These are phyloP conservation scores for Melinaea menophilus DNA, from an alignment of 2,888 invertebrate genomes.

Conservation along the genomic window DNA sequence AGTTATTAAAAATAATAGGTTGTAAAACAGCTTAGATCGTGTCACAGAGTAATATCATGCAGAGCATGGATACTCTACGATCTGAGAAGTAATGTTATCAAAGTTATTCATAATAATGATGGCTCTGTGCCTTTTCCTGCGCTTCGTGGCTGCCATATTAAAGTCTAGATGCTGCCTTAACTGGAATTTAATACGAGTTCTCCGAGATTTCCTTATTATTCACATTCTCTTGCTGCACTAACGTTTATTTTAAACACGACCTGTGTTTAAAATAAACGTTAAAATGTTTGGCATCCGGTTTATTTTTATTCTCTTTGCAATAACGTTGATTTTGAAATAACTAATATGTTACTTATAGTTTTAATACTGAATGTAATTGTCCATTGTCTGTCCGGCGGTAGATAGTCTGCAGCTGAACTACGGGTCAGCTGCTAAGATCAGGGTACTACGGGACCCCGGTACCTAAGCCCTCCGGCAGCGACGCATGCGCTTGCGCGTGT, in stretches of 20 bases:
- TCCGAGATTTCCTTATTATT: conserved; percentile 40
- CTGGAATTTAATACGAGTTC: conserved; percentile 40
- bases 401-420: too few relatives aligned
- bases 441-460: too few relatives aligned
- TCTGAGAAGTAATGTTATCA: conserved; percentile 36
- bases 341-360: not conserved
- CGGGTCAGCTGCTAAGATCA: too few relatives aligned
- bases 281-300: not conserved
- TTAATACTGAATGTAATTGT: too few relatives aligned
- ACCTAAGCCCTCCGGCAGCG: too few relatives aligned
- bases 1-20: too few relatives aligned
- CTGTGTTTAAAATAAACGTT: conserved; percentile 10
- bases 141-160: conserved; percentile 45
- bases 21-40: too few relatives aligned
- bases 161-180: conserved; percentile 51
- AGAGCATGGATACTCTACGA: conserved; percentile 4
- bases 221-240: conserved; percentile 35
- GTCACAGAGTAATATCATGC: too few relatives aligned
- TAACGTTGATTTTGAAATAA: not conserved
- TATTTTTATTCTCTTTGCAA: not conserved
- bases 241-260: conserved; percentile 12
- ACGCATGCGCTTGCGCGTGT: too few relatives aligned
- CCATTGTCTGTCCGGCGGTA: too few relatives aligned
- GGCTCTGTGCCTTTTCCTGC: conserved; percentile 36
- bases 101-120: conserved; percentile 43